Evolutionary conservation across 2,888 invertebrate genomes (phyloP), one percentile per base, ranked within the genome.

Genomic region (Oscheius sp.): DNA sequence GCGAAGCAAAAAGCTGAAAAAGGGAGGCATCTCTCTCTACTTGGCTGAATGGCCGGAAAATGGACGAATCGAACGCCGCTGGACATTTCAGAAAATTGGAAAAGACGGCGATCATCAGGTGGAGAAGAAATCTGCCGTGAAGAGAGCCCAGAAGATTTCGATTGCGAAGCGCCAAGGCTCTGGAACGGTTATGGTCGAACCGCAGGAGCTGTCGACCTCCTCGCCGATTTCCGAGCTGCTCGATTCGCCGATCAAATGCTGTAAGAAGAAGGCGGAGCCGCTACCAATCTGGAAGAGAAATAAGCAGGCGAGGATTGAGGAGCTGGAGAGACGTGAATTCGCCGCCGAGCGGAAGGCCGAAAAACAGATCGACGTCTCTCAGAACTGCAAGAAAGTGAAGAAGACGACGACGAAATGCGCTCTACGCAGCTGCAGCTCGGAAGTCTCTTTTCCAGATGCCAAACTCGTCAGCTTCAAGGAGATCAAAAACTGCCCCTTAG

Each of bases 11-110:
- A 55, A 55, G 17, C n/a, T 55, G 33, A 17, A 17, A 17, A 55
- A 55, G 2, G 33, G 34, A 2, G 53, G 55, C 12, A 25, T 55
- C 17, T 34, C 34, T 15, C 55, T 55, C 34, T 55, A 55, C 37
- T 34, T 55, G 34, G 31, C 55, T 12, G 55, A 55, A 20, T 55
- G 55, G 55, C 55, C 55, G 37, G 34, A 55, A 10, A 55, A 55
- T 17, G 55, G 55, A 37, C n/a, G 17, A n/a, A 55, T 55, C 17
- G 34, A 23, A n/a, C 37, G 37, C 12, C 34, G 33, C n/a, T 55
- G 37, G 33, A 34, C n/a, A 12, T 53, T 29, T 20, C 53, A 53
- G 33, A 45, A 45, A 17, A 45, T 15, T 17, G 46, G 20, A 45
- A 45, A 17, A 45, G 6, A 15, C 12, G 46, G 5, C 46, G 17